Evolutionary conservation across 2,113 vertebrate genomes (phyloP), one percentile per base, ranked within the genome.

Genomic region (Lethenteron camtschaticum): DNA sequence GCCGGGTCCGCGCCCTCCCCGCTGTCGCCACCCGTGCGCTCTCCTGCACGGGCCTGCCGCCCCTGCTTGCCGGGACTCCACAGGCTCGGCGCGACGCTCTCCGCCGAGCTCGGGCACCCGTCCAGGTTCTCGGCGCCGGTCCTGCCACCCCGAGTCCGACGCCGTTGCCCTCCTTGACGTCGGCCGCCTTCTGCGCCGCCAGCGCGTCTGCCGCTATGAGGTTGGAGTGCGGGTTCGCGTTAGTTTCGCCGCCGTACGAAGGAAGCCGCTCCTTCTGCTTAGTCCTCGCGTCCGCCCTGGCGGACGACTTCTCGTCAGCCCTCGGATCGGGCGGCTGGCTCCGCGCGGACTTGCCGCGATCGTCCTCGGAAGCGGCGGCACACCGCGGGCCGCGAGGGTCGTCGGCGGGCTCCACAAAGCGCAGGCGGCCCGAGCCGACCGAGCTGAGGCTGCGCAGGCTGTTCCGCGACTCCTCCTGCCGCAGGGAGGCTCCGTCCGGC

Each of bases 1-100:
- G 87, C 86, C 77, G 83, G 81, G 74, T 87, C 84, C 0, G 78
- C 81, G 13, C 55, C 11, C 56, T 70, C 57, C 13, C 58, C 74
- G 80, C 73, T 11, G 41, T 41, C 9, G 63, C 63, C 10, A 66
- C n/a, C 63, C 24, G n/a, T 66, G n/a, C 63, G n/a, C 63, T 24
- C n/a, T 66, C 24, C 63, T 10, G n/a, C n/a, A 16, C 63, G 24
- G 63, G n/a, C 10, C 24, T 66, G 63, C 63, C 24, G 10, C 73
- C 72, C 9, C 72, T n/a, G 60, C 72, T 72, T 13, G 71, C 73
- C 3, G 71, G 72, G 71, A 57, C 16, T 60, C 70, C 69, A 68
- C 68, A 20, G 63, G n/a, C 20, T 20, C 10, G 63, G 20, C 56
- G 70, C 6, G 82, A 73, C 76, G 81, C 20, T 10, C 56, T 56